Evolutionary conservation across 2,797 vertebrate species (phyloP).

Genomic region (Macropus fuliginosus): DNA sequence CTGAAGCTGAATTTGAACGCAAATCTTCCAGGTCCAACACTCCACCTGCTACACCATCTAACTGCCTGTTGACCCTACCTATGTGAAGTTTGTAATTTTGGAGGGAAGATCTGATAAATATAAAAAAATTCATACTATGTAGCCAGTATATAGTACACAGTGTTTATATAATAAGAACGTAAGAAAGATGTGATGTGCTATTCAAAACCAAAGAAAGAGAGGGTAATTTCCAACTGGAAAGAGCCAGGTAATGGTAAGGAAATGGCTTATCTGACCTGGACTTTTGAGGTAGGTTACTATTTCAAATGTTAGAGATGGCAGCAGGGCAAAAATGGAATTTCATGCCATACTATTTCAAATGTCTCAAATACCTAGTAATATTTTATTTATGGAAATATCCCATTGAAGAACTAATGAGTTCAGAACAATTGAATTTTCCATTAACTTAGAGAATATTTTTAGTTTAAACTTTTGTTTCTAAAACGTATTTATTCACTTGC

Average conservation of each 20-base stretch:
- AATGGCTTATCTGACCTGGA: neutral
- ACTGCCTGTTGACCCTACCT: neutral
- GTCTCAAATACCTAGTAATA: neutral
- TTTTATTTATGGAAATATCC: neutral
- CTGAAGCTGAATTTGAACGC: neutral
- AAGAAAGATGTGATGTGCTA: neutral
- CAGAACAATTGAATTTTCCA: neutral
- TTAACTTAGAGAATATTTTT: neutral
- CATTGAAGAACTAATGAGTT: neutral
- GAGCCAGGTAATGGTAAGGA: neutral
- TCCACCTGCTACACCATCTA: neutral
- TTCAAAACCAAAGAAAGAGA: neutral
- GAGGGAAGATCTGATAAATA: neutral
- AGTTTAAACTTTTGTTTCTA: neutral
- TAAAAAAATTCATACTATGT: neutral
- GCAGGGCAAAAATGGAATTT: too few relatives aligned
- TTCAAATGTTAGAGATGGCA: neutral
- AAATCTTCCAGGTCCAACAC: neutral
- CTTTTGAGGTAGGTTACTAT: neutral
- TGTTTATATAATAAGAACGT: neutral
- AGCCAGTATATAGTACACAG: neutral
- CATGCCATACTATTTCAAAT: neutral
- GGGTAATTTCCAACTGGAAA: neutral
- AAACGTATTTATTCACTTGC: neutral
- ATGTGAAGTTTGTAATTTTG: neutral